Evolutionary conservation across 1,140 invertebrate species (phyloP).

Genomic region (Pantala flavescens): DNA sequence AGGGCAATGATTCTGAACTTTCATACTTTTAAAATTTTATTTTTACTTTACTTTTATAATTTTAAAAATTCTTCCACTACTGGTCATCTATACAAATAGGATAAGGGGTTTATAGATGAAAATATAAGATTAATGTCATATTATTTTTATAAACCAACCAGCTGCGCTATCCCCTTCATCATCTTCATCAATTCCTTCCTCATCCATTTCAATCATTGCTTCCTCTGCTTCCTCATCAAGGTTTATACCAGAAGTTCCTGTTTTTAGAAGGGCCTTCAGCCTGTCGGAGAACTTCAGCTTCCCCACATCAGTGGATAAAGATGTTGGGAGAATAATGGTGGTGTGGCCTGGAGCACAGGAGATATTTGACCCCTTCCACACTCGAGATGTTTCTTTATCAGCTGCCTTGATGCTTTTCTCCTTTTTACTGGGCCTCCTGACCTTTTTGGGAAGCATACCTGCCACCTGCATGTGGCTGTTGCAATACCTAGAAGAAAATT

Average conservation of each 20-base stretch:
- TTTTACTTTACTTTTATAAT: too few species aligned
- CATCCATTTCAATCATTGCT: neutral
- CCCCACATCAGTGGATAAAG: constrained; percentile 36
- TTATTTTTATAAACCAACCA: neutral
- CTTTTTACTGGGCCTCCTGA: constrained; percentile 35
- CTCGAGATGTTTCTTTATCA: neutral
- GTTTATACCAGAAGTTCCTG: constrained; percentile 22
- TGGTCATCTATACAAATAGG: too few species aligned
- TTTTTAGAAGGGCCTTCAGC: constrained; percentile 39
- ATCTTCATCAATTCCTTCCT: neutral
- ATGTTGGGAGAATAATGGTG: constrained; percentile 22
- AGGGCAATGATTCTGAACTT: too few species aligned
- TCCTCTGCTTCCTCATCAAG: constrained; percentile 26
- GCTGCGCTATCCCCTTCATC: neutral
- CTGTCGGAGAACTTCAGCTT: constrained; percentile 42
- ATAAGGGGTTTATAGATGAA: too few species aligned
- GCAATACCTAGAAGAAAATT: constrained; percentile 32
- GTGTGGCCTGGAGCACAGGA: neutral
- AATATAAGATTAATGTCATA: too few species aligned
- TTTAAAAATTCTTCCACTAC: too few species aligned
- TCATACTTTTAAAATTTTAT: too few species aligned
- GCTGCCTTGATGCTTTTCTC: constrained; percentile 21
- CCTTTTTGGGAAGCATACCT: constrained; percentile 39
- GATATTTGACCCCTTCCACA: neutral
- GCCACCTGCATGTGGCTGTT: constrained; percentile 42